Evolutionary conservation across 2,888 invertebrate species (phyloP), one percentile per base, ranked within the genome.

Genomic region (Stomorhina lunata): DNA sequence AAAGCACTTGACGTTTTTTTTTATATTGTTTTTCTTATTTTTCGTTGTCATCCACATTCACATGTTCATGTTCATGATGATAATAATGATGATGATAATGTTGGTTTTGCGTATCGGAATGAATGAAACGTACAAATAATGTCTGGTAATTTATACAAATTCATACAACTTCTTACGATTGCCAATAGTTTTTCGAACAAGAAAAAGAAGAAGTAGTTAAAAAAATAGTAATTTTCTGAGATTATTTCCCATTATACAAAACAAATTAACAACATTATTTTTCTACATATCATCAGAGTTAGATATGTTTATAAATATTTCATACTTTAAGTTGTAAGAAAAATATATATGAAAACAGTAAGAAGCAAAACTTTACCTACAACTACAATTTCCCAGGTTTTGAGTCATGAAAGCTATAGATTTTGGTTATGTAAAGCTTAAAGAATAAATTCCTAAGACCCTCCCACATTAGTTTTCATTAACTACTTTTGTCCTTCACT

Each of bases 211-310:
- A 45, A 32, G 22, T n/a, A n/a, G n/a, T n/a, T n/a, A n/a, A 45
- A 63, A 57, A 43, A 78, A 73, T 68, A 40, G 43, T 78, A 78
- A 78, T 82, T 79, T 76, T 82, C 75, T 82, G 82, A 79, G 65
- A 82, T 82, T 76, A 71, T 82, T 82, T 82, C 82, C 82, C 79
- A 82, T 79, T 76, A 79, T 79, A 71, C 73, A 79, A 79, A 75
- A 82, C 71, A 76, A 75, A 79, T 59, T 12, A 68, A 73, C 61
- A 45, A 61, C 32, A 61, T 69, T 59, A 69, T 43, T 53, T 25
- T 75, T 57, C 55, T 65, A 59, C 59, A 57, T 68, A 65, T 32
- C 29, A 50, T 40, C 29, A 48, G 9, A 17, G 3, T 25, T 12
- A 25, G 25, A 53, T 53, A 55, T 17, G 22, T 63, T 22, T 27